Evolutionary conservation across 2,113 vertebrate species (phyloP).

Genomic region (Gallinago undulata): DNA sequence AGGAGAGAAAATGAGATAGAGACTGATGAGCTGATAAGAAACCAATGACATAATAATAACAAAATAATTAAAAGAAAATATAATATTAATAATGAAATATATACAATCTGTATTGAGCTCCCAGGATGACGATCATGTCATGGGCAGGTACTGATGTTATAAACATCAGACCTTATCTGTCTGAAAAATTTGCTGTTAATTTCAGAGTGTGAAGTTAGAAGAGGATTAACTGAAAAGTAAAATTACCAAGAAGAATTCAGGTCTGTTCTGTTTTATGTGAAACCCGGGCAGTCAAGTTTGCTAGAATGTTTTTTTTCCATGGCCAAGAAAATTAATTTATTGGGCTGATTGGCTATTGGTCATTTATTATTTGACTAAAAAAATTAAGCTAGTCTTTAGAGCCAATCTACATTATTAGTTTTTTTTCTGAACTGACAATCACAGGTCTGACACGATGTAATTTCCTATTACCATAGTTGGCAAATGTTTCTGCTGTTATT

Average conservation of each 20-base stretch:
- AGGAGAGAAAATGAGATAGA: background rate
- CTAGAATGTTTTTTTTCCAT: background rate
- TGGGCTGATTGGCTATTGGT: background rate
- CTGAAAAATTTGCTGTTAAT: background rate
- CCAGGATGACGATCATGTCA: background rate
- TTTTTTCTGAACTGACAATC: background rate
- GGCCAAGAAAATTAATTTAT: background rate
- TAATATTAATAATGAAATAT: background rate
- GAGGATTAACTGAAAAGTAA: background rate
- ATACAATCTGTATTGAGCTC: background rate
- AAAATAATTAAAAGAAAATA: background rate
- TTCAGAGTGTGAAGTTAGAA: no score
- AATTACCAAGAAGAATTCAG: background rate
- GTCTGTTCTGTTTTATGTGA: background rate
- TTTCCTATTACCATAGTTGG: background rate
- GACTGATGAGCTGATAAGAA: background rate
- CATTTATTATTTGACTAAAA: background rate
- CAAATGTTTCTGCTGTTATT: background rate
- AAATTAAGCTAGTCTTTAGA: background rate
- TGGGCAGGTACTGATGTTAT: background rate
- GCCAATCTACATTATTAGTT: background rate
- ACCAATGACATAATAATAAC: background rate
- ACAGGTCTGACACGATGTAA: accelerated
- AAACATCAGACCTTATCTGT: background rate
- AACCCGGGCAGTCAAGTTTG: background rate